phyloP scores from a whole-genome alignment of 2,797 vertebrate genomes.

The Scarus forsteni region DNA sequence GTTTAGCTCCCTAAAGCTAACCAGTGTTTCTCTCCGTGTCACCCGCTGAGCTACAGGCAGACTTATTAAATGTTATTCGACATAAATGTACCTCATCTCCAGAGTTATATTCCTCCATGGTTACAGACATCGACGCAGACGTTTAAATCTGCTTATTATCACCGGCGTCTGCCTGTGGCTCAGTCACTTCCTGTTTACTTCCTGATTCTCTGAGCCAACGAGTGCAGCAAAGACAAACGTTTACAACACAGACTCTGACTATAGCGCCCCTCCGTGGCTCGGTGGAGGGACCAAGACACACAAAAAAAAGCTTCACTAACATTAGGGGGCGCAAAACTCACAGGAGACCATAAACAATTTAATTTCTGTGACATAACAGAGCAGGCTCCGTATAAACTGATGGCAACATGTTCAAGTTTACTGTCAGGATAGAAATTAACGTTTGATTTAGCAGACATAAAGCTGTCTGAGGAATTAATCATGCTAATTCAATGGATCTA shows the following conservation, averaged over 20 bases:
- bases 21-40: neutral
- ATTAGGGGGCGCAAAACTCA: neutral
- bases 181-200: slow-evolving; percentile 34
- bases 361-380: too few species aligned
- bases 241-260: fast-evolving
- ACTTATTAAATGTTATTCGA: neutral
- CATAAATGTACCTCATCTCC: slow-evolving; percentile 81
- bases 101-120: slow-evolving; percentile 85
- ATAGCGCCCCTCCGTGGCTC: slow-evolving; percentile 26
- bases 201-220: slow-evolving; percentile 17
- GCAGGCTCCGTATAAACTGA: too few species aligned
- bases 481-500: too few species aligned
- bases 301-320: neutral
- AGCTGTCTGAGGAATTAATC: too few species aligned
- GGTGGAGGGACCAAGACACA: neutral
- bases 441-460: too few species aligned
- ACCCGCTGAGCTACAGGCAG: fast-evolving
- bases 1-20: neutral
- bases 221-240: neutral
- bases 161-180: slow-evolving; percentile 1
- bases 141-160: neutral
- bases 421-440: too few species aligned
- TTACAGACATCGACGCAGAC: neutral
- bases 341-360: neutral
- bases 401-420: too few species aligned